These are phyloP conservation scores for Thecophora atra DNA, from an alignment of 2,888 invertebrate genomes.

Conservation along the genomic window DNA sequence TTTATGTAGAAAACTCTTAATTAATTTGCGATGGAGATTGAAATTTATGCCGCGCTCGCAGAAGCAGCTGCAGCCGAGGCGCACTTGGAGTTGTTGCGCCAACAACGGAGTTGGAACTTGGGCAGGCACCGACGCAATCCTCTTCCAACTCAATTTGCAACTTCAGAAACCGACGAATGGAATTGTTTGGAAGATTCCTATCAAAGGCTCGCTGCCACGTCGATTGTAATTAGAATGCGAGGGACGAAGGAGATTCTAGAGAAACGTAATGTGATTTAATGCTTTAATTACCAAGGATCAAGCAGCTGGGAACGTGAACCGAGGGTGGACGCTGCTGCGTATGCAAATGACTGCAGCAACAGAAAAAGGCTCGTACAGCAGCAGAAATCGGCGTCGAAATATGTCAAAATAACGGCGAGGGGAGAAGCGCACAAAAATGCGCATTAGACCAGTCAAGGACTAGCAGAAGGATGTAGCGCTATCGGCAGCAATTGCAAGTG, in stretches of 20 bases:
- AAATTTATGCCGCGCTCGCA: slow-evolving; percentile 28
- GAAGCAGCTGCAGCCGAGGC: neutral
- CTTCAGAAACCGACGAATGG: too few species aligned
- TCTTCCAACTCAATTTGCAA: too few species aligned
- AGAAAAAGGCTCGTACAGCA: neutral
- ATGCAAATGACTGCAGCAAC: slow-evolving; percentile 37
- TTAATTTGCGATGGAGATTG: slow-evolving; percentile 56
- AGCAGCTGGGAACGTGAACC: slow-evolving; percentile 1
- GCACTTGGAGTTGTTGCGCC: neutral
- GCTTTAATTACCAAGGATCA: slow-evolving; percentile 58
- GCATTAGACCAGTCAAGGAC: slow-evolving; percentile 46
- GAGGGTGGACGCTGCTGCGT: slow-evolving; percentile 43
- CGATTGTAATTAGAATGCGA: too few species aligned
- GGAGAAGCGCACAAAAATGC: slow-evolving; percentile 43
- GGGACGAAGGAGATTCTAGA: too few species aligned
- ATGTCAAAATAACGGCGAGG: neutral
- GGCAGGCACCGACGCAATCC: too few species aligned
- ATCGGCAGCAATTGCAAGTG: too few species aligned
- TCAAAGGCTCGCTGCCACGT: too few species aligned
- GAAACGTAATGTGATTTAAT: slow-evolving; percentile 60
- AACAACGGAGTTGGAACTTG: too few species aligned
- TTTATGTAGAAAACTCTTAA: slow-evolving; percentile 52
- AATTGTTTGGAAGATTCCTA: too few species aligned
- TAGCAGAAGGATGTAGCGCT: slow-evolving; percentile 32
- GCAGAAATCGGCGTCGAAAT: neutral